A percentile compares a stretch with the other conserved stretches of the same genome.
Evolutionary conservation across 2,113 vertebrate species (phyloP).

Genomic region (Papio anubis): DNA sequence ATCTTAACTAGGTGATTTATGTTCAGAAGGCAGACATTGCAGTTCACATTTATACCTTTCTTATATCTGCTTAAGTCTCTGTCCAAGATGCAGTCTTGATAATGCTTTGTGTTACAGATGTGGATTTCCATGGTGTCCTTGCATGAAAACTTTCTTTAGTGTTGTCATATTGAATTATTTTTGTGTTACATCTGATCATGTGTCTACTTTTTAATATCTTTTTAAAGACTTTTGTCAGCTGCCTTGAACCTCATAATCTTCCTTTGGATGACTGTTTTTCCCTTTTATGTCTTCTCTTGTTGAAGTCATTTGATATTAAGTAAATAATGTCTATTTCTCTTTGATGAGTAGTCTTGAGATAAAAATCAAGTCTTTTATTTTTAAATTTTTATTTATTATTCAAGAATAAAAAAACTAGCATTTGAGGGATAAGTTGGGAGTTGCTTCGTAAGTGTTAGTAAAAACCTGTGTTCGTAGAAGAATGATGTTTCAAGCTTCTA

Average conservation of each 20-base stretch:
- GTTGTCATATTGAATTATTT: background rate
- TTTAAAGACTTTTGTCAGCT: background rate
- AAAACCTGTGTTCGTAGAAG: background rate
- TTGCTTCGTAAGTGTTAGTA: constrained; percentile 23
- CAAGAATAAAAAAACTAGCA: background rate
- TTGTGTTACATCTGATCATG: background rate
- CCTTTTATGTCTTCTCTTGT: background rate
- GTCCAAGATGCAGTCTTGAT: background rate
- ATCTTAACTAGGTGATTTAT: background rate
- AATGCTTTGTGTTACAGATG: background rate
- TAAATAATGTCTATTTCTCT: background rate
- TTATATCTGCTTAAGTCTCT: background rate
- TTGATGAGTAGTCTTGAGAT: background rate
- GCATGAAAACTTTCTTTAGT: background rate
- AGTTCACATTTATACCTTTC: background rate
- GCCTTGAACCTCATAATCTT: background rate
- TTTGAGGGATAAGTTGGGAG: background rate
- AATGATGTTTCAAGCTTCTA: background rate
- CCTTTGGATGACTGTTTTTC: background rate
- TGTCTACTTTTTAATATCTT: background rate
- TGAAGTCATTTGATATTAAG: background rate
- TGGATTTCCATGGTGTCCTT: background rate
- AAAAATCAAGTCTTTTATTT: background rate
- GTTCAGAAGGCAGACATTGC: background rate
- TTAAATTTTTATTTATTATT: background rate